These are phyloP conservation scores for Pontoporia blainvillei DNA, from an alignment of 2,113 vertebrate species.

Conservation along the genomic window DNA sequence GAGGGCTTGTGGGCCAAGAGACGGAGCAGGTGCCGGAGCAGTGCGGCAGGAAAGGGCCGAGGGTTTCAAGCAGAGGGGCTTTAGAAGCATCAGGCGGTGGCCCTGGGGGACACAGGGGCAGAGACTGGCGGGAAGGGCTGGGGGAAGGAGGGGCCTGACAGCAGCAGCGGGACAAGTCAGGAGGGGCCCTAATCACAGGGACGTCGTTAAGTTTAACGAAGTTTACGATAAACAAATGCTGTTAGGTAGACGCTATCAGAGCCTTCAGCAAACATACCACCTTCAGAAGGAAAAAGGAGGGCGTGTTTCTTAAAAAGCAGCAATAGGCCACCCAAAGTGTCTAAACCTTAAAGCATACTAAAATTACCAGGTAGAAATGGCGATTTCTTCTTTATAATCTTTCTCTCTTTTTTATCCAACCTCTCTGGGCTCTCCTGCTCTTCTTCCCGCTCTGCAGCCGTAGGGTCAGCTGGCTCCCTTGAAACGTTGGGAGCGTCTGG, in stretches of 20 bases:
- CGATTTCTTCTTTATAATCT: slow-evolving; percentile 93
- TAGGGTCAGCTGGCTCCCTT: slow-evolving; percentile 74
- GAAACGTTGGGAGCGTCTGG: slow-evolving; percentile 58
- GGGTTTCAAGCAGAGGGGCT: neutral
- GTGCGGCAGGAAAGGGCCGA: accelerated
- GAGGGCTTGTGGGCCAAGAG: no score
- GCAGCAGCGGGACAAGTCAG: no score
- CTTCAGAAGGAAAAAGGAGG: neutral
- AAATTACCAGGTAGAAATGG: slow-evolving; percentile 92
- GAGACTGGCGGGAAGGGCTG: neutral
- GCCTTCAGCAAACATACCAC: no score
- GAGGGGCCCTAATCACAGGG: neutral
- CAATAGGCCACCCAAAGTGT: accelerated
- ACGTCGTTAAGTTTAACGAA: neutral
- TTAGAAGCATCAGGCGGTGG: accelerated
- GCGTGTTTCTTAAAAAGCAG: neutral
- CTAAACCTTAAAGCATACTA: neutral
- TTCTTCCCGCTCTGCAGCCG: slow-evolving; percentile 79
- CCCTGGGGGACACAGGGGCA: neutral
- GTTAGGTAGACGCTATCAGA: neutral
- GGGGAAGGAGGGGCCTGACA: neutral
- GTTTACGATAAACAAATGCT: neutral
- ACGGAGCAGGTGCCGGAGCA: no score
- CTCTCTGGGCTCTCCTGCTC: slow-evolving; percentile 84
- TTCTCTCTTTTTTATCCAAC: slow-evolving; percentile 88